These are phyloP conservation scores for Crossocerus cetratus DNA, from an alignment of 2,888 invertebrate species.

Conservation along the genomic window DNA sequence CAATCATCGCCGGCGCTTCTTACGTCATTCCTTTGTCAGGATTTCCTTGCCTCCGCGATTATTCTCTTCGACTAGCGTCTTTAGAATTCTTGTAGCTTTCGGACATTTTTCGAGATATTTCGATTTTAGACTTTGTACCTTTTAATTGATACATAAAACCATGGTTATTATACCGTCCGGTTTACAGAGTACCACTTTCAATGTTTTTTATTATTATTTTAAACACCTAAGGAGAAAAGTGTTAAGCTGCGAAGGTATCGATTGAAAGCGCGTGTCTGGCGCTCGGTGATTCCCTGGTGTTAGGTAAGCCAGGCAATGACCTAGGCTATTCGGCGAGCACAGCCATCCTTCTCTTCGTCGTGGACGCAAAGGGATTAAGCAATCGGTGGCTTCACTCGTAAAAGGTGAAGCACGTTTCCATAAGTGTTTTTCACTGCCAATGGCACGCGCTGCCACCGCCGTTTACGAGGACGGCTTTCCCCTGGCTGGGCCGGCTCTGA, in stretches of 20 bases:
- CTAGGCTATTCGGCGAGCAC: constrained; percentile 33
- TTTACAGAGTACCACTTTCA: too few species aligned
- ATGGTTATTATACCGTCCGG: too few species aligned
- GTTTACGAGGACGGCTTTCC: constrained; percentile 52
- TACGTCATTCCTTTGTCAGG: background rate
- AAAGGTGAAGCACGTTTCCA: constrained; percentile 71
- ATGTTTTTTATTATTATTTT: too few species aligned
- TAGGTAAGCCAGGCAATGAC: constrained; percentile 47
- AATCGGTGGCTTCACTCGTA: constrained; percentile 67
- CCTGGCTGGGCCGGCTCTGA: constrained; percentile 29
- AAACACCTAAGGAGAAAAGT: too few species aligned
- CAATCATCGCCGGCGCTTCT: background rate
- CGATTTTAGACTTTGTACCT: too few species aligned
- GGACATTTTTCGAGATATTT: too few species aligned
- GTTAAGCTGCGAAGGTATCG: background rate
- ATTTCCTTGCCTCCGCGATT: background rate
- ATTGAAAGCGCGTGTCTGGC: background rate
- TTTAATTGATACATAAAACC: too few species aligned
- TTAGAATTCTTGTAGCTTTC: too few species aligned
- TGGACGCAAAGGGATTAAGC: constrained; percentile 66
- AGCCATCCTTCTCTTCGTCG: constrained; percentile 34
- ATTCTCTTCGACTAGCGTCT: too few species aligned
- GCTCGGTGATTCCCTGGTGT: background rate
- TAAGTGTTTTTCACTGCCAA: constrained; percentile 73
- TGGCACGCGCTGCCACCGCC: constrained; percentile 56